Base-by-base conservation (phyloP, 2,113 vertebrate species). In the Manacus vitellinus region DNA sequence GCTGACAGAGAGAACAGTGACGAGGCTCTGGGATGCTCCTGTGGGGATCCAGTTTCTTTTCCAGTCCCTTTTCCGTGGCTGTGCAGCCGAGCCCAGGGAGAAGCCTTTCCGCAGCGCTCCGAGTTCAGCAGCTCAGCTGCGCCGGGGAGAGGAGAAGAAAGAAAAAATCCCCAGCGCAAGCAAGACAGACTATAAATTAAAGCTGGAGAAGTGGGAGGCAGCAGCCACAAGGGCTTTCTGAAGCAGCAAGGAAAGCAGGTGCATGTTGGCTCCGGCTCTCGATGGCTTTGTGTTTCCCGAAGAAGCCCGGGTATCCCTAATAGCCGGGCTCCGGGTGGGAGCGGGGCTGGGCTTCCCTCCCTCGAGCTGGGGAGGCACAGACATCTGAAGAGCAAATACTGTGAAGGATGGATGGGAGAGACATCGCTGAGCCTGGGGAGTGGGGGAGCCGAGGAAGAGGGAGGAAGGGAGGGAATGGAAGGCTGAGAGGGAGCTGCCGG, bases 141-240 rank as follows among this genome's bases (percentile, higher is more conserved):
- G 22, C 67, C 1, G 13, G 58, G 89, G 58, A 96, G 54, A 87
- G 52, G 49, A 47, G 52, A 66, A 77, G 82, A 63, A 72, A 88
- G 47, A 59, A 82, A 82, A 77, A 56, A 78, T 70, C 77, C 85
- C 76, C 88, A 82, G 90, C 1, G 49, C 66, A 9, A 92, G 89
- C 62, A 94, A 97, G 93, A 81, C 93, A 94, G 94, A 63, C 97
- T 97, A 97, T 97, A 97, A 97, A 97, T 97, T 97, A 96, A 95
- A 95, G 63, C 96, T 86, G 78, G 76, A 91, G 92, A 94, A 95
- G 95, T 94, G 93, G 97, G 95, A 96, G 78, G 96, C 91, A 87
- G 95, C 95, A 94, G 94, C 91, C 92, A 92, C 88, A 83, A 94
- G 95, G 82, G 86, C 95, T 90, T 88, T 92, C 89, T 92, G 97